These are phyloP conservation scores for Pomatostomus ruficeps DNA, from an alignment of 2,113 vertebrate species.

Conservation along the genomic window DNA sequence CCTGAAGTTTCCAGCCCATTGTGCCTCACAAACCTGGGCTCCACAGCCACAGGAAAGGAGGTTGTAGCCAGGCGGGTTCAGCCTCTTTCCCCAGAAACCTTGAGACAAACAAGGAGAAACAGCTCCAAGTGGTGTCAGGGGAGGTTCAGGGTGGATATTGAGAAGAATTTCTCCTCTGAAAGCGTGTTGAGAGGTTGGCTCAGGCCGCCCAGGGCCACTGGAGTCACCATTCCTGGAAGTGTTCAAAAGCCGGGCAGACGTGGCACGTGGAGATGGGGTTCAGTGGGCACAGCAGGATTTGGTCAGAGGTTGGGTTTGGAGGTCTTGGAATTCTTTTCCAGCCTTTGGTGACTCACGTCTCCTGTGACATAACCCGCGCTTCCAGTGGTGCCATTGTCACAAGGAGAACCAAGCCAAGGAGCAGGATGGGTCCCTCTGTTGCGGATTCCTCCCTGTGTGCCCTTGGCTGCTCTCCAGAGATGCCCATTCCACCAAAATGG, in stretches of 20 bases:
- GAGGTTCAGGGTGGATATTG: not conserved
- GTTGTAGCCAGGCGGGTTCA: no score
- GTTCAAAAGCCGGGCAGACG: not conserved
- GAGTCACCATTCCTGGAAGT: not conserved
- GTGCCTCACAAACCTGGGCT: not conserved
- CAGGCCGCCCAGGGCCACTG: not conserved
- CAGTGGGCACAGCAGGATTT: fast-evolving
- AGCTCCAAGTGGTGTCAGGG: not conserved
- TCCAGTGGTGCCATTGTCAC: not conserved
- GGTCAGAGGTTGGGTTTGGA: not conserved
- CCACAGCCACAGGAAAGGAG: fast-evolving
- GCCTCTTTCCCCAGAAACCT: no score
- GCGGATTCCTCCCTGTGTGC: not conserved
- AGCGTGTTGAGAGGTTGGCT: not conserved
- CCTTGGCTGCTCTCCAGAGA: not conserved
- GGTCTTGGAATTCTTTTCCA: not conserved
- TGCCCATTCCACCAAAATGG: not conserved
- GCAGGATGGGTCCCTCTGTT: not conserved
- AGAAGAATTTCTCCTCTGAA: not conserved
- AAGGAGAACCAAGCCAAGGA: not conserved
- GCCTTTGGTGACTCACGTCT: not conserved
- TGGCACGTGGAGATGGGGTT: not conserved
- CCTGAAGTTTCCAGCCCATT: not conserved
- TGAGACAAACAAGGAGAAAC: not conserved
- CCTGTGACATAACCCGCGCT: fast-evolving